Percentiles rank a stretch among this genome's conserved stretches.
Conservation (phyloP, 2,797 vertebrate species). For the Brachymystax lenok region DNA sequence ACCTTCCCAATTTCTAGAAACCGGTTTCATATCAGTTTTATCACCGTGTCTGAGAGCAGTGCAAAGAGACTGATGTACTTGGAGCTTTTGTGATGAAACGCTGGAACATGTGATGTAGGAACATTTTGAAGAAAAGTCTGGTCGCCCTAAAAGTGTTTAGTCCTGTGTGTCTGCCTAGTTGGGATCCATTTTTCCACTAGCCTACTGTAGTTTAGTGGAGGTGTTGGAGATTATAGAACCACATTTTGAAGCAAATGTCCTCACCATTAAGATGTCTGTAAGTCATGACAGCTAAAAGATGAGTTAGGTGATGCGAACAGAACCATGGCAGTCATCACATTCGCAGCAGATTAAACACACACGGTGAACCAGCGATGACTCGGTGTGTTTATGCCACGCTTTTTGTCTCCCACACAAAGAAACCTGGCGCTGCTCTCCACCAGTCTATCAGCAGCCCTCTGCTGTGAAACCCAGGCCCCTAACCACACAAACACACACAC, state of each 20-base stretch:
- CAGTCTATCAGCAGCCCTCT: constrained; percentile 51
- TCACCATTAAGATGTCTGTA: neutral
- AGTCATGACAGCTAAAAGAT: neutral
- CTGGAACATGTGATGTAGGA: neutral
- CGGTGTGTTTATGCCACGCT: constrained; percentile 36
- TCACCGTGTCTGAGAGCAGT: neutral
- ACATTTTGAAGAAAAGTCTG: neutral
- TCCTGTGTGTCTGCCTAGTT: neutral
- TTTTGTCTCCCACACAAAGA: constrained; percentile 53
- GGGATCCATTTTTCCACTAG: no score
- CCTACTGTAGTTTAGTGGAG: no score
- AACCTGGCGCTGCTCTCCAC: constrained; percentile 47
- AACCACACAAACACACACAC: constrained; percentile 14
- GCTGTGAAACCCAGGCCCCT: constrained; percentile 43
- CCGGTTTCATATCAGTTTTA: neutral
- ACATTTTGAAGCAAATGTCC: neutral
- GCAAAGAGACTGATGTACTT: constrained; percentile 2
- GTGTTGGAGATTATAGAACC: no score
- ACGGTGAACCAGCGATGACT: constrained; percentile 23
- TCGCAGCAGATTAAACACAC: constrained; percentile 8
- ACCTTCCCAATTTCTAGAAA: neutral
- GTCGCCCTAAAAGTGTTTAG: neutral
- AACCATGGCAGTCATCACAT: neutral
- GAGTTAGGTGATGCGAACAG: neutral
- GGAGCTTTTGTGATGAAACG: neutral